These are phyloP conservation scores for Gonatopus flavifemur DNA, from an alignment of 1,140 invertebrate species.

Conservation along the genomic window DNA sequence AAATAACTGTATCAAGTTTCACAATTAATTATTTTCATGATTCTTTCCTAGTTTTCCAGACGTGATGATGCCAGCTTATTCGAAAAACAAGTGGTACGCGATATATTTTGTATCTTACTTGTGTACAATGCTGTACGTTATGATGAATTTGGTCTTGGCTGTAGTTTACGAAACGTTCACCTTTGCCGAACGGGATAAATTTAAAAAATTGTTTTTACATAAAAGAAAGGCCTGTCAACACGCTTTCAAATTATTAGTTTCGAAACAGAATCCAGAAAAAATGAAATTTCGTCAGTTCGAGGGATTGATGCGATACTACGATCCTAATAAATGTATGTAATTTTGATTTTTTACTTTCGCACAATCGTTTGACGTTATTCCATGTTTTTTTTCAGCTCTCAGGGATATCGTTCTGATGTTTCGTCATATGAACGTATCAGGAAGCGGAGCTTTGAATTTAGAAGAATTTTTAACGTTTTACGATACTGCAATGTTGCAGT, in stretches of 20 bases:
- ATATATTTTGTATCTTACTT: slow-evolving; percentile 87
- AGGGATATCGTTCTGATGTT: slow-evolving; percentile 81
- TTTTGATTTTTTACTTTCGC: slow-evolving; percentile 21
- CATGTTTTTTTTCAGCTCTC: slow-evolving; percentile 59
- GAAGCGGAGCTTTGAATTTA: slow-evolving; percentile 65
- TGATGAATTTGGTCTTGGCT: slow-evolving; percentile 92
- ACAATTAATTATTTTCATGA: background rate
- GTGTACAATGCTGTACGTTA: slow-evolving; percentile 80
- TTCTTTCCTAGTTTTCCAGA: slow-evolving; percentile 80
- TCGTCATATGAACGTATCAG: slow-evolving; percentile 73
- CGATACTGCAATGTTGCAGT: slow-evolving; percentile 72
- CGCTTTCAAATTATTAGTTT: slow-evolving; percentile 78
- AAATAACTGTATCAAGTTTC: background rate
- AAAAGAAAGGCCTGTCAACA: slow-evolving; percentile 80
- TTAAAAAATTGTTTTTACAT: slow-evolving; percentile 82
- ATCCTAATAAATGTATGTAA: slow-evolving; percentile 69
- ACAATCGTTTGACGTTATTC: slow-evolving; percentile 2
- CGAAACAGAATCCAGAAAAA: slow-evolving; percentile 67
- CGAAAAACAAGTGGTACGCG: slow-evolving; percentile 77
- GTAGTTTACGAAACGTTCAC: slow-evolving; percentile 92
- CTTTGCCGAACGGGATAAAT: slow-evolving; percentile 84
- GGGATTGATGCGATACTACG: slow-evolving; percentile 78
- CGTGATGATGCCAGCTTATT: slow-evolving; percentile 92
- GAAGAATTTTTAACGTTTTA: slow-evolving; percentile 82
- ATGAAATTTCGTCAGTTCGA: slow-evolving; percentile 79